Evolutionary conservation across 1,140 invertebrate species (phyloP).

Genomic region (Drosophila repletoides): DNA sequence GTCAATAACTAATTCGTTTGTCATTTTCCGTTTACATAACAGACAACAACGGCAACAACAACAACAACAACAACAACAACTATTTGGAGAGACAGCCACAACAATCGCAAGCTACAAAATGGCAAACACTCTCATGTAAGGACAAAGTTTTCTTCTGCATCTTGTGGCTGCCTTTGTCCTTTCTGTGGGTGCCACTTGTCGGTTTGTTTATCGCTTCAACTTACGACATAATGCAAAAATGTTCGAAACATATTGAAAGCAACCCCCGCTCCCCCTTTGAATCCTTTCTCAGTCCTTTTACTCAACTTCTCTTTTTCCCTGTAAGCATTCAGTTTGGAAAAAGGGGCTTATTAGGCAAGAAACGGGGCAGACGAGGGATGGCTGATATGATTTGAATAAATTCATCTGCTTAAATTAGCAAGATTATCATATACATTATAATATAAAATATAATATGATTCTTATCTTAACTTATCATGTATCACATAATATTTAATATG

Average conservation of each 20-base stretch:
- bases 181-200: slow-evolving; percentile 45
- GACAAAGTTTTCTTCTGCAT: slow-evolving; percentile 66
- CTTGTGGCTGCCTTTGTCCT: slow-evolving; percentile 56
- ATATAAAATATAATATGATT: no score
- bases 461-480: no score
- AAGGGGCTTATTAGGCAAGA: no score
- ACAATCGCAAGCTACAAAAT: slow-evolving; percentile 65
- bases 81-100: slow-evolving; percentile 7
- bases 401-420: no score
- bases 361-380: no score
- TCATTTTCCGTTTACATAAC: slow-evolving; percentile 80
- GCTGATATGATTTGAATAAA: no score
- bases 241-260: slow-evolving; percentile 76
- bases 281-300: background rate
- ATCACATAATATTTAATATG: no score
- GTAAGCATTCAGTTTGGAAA: no score
- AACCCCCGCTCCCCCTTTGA: background rate
- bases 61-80: slow-evolving; percentile 11
- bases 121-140: slow-evolving; percentile 52
- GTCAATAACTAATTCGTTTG: slow-evolving; percentile 81
- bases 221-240: slow-evolving; percentile 69
- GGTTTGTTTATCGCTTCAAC: slow-evolving; percentile 68
- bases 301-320: no score
- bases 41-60: slow-evolving; percentile 28
- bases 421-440: no score